Conservation (phyloP, 2,888 invertebrate genomes). For the Andrena flavipes region DNA sequence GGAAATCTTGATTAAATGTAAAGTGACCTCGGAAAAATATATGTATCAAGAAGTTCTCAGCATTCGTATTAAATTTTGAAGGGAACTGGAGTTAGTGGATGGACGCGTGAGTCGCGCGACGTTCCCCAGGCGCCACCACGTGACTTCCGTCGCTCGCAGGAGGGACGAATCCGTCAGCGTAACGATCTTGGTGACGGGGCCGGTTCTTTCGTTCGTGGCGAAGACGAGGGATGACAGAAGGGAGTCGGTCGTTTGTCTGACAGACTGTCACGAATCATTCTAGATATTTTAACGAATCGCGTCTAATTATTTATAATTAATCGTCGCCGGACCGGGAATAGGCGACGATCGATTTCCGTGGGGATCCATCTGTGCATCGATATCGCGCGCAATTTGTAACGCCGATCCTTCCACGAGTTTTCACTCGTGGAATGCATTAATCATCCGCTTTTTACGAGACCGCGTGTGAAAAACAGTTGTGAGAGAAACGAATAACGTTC, state of each 20-base stretch:
- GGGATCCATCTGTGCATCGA: constrained; percentile 28
- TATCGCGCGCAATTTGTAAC: constrained; percentile 66
- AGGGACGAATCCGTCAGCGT: constrained; percentile 80
- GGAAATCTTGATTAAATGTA: too few relatives aligned
- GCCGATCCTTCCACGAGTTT: constrained; percentile 55
- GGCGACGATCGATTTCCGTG: constrained; percentile 53
- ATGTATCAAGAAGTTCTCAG: too few relatives aligned
- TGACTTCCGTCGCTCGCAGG: constrained; percentile 76
- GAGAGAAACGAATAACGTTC: background rate
- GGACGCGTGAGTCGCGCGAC: constrained; percentile 1
- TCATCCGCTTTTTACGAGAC: constrained; percentile 31
- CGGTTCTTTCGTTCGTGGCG: constrained; percentile 75
- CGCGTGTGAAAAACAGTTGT: constrained; percentile 32
- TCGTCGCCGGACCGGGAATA: constrained; percentile 43
- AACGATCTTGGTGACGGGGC: constrained; percentile 84
- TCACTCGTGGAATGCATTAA: constrained; percentile 48
- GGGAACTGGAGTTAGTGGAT: background rate
- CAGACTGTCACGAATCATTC: constrained; percentile 65
- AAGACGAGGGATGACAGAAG: constrained; percentile 64
- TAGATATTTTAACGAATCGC: constrained; percentile 80
- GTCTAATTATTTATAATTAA: constrained; percentile 83
- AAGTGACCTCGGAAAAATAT: too few relatives aligned
- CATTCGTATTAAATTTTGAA: background rate
- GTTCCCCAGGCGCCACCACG: constrained; percentile 62
- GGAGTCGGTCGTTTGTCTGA: constrained; percentile 68